Evolutionary conservation across 2,797 vertebrate genomes (phyloP).

Genomic region (Gouania willdenowi): DNA sequence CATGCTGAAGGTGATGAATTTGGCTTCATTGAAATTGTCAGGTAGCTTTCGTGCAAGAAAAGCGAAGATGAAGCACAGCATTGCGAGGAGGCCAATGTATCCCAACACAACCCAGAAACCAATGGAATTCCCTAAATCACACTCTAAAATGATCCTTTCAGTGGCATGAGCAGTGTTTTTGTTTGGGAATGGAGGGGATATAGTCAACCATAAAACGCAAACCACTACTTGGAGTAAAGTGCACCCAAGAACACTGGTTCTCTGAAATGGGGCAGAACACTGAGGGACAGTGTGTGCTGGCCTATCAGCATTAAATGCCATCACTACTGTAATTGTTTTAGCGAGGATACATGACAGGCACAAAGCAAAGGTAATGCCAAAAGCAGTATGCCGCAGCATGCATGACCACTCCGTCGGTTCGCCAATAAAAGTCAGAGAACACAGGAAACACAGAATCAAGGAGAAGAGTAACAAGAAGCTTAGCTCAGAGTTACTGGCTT

Average conservation of each 20-base stretch:
- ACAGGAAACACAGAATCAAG: slow-evolving; percentile 68
- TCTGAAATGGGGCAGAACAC: slow-evolving; percentile 63
- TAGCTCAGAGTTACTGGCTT: slow-evolving; percentile 70
- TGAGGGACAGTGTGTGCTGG: slow-evolving; percentile 46
- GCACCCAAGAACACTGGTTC: slow-evolving; percentile 60
- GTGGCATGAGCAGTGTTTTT: slow-evolving; percentile 51
- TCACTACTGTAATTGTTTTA: slow-evolving; percentile 70
- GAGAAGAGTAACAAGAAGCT: slow-evolving; percentile 72
- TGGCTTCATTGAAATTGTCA: slow-evolving; percentile 77
- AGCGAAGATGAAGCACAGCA: slow-evolving; percentile 63
- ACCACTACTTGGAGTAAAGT: slow-evolving; percentile 66
- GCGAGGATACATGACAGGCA: slow-evolving; percentile 73
- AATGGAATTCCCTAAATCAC: slow-evolving; percentile 64
- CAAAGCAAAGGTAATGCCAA: slow-evolving; percentile 68
- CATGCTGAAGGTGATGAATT: slow-evolving; percentile 76
- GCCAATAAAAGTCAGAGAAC: slow-evolving; percentile 68
- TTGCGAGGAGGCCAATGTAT: slow-evolving; percentile 67
- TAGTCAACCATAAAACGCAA: slow-evolving; percentile 63
- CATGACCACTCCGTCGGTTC: slow-evolving; percentile 67
- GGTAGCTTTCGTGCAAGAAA: slow-evolving; percentile 72
- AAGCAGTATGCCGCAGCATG: slow-evolving; percentile 67
- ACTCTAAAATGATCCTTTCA: slow-evolving; percentile 70
- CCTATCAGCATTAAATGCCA: slow-evolving; percentile 66
- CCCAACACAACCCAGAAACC: slow-evolving; percentile 71
- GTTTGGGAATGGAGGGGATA: slow-evolving; percentile 61